Evolutionary conservation across 1,140 invertebrate genomes (phyloP), one percentile per base, ranked within the genome.

Genomic region (Parasteatoda tepidariorum): DNA sequence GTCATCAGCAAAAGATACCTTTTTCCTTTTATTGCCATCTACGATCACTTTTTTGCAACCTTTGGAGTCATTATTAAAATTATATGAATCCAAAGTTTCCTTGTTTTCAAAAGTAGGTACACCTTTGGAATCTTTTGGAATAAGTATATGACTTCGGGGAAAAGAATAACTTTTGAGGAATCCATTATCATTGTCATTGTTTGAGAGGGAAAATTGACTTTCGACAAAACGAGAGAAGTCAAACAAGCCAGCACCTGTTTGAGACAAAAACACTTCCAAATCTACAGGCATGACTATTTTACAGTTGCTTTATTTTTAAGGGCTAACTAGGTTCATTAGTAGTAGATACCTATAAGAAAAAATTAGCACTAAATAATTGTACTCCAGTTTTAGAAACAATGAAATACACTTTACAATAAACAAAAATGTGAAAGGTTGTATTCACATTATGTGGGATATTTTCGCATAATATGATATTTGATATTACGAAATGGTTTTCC

Each of bases 1-100:
- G 86, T 96, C 95, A 87, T 98, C 97, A 0, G 97, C 97, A 88
- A 98, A 98, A 0, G 97, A 95, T 0, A 98, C 97, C 85, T 92
- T 92, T 88, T 98, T 98, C 87, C 95, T 96, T 62, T 88, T 54
- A 4, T 9, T 18, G 2, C 62, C 38, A 26, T 67, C 38, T 15
- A n/a, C 9, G 31, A n/a, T 4, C 3, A 30, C 7, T 11, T 34
- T 28, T 34, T 73, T 34, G 28, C 31, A 55, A n/a, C 2, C 18
- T 11, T 41, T 31, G 1, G 70, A 15, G 7, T 66, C 62, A 11
- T n/a, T 9, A 26, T 24, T 59, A 11, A 3, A 9, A n/a, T 61
- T n/a, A 70, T n/a, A n/a, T 30, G 15, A 2, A 48, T 7, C 2
- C 24, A 41, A 67, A 3, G 11, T 22, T 34, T 13, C 24, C 18